Conservation (phyloP, 2,113 vertebrate genomes). For the Nibea coibor region DNA sequence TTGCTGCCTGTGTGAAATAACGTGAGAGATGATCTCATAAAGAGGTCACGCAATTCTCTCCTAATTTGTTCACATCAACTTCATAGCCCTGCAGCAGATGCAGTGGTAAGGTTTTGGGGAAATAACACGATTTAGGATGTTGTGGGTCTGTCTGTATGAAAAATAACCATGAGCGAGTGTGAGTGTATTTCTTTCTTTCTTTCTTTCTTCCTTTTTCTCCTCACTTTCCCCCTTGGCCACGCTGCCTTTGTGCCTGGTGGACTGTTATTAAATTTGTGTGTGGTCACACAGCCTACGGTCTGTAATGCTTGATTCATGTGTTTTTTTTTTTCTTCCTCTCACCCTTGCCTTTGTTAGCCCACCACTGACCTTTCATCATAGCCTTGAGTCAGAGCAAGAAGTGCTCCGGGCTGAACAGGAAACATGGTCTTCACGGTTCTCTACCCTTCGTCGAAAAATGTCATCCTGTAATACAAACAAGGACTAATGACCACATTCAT, state of each 20-base stretch:
- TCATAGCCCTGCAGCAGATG: conserved; percentile 28
- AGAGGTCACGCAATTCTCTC: conserved; percentile 18
- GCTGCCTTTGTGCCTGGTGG: conserved; percentile 60
- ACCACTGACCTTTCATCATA: conserved; percentile 73
- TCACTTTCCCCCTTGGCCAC: conserved; percentile 8
- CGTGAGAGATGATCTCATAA: conserved; percentile 1
- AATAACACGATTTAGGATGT: conserved; percentile 33
- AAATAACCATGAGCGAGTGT: conserved; percentile 28
- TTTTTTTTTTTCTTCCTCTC: conserved; percentile 56
- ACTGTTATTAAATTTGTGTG: conserved; percentile 70
- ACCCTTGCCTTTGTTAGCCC: conserved; percentile 65
- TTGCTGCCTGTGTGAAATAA: neutral
- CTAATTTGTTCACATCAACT: conserved; percentile 40
- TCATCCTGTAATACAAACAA: conserved; percentile 64
- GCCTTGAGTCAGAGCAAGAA: conserved; percentile 61
- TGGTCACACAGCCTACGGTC: conserved; percentile 66
- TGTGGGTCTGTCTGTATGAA: conserved; percentile 11
- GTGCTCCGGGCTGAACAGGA: conserved; percentile 64
- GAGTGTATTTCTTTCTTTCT: conserved; percentile 30
- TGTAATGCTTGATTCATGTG: conserved; percentile 35
- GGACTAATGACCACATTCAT: conserved; percentile 53
- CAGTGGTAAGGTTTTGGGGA: neutral
- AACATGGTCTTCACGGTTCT: conserved; percentile 45
- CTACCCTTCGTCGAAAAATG: conserved; percentile 61
- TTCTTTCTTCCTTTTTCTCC: conserved; percentile 16